These are phyloP conservation scores for Ophioderma brevispina DNA, from an alignment of 35 echinoderm and acorn worm genomes.

Conservation along the genomic window DNA sequence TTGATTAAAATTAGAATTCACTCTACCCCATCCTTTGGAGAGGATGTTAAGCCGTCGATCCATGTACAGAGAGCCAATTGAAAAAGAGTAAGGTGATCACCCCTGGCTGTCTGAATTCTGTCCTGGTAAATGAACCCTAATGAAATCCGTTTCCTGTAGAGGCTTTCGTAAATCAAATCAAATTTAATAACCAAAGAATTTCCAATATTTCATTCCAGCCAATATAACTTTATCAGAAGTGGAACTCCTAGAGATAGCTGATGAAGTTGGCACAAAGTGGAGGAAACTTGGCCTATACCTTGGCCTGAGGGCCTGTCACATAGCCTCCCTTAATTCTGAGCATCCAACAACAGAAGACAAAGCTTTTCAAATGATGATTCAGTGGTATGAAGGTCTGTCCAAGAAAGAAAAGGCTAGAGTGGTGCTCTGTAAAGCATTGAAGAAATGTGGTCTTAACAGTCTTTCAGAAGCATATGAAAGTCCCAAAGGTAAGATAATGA, in stretches of 20 bases:
- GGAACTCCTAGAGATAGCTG: not conserved
- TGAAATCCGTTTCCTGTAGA: no score
- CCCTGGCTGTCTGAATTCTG: no score
- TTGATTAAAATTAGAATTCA: no score
- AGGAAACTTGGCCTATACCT: not conserved
- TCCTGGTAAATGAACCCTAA: no score
- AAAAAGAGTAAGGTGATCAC: no score
- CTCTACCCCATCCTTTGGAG: no score
- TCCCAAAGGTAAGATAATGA: not conserved
- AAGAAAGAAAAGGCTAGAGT: not conserved
- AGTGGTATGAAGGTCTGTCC: not conserved
- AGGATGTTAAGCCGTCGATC: no score
- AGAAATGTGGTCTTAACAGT: not conserved
- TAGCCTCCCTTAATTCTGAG: not conserved
- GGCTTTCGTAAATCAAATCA: no score
- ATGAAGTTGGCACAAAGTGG: not conserved
- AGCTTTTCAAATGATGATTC: not conserved
- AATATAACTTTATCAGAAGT: not conserved
- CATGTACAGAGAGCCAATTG: no score
- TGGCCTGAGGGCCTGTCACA: not conserved
- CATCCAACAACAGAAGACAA: not conserved
- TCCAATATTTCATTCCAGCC: not conserved
- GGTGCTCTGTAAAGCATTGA: not conserved
- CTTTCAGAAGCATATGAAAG: not conserved
- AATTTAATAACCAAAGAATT: no score